Base-by-base conservation (phyloP, 1,140 invertebrate genomes). In the Trichonephila inaurata region DNA sequence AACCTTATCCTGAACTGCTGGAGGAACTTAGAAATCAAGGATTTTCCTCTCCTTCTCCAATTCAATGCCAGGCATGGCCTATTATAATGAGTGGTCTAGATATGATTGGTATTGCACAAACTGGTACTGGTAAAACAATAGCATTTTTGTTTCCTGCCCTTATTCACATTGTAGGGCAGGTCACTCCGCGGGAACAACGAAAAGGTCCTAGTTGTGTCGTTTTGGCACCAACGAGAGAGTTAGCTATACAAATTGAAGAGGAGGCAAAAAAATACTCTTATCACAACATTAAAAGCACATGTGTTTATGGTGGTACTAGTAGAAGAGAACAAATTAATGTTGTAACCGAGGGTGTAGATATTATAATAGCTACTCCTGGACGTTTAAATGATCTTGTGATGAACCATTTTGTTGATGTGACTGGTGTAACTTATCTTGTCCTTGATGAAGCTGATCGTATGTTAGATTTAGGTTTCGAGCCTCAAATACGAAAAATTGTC, bases 71-170 rank as follows among this genome's bases (percentile, higher is more conserved):
- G 95, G 95, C 96, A 95, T 94, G 96, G 96, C 93, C 96, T 95
- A 96, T 96, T 14, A 96, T 96, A 93, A 96, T 96, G 6, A 92
- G 96, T 40, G 96, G 96, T 0, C 96, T 96, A 94, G 95, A 96
- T 18, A 94, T 97, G 72, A 96, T 96, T 88, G 96, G 96, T 24
- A 95, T 97, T 62, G 96, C 96, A 44, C 95, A 96, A 95, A 96
- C 96, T 60, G 96, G 96, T 28, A 99, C 98, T 60, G 98, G 98
- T 94, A 98, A 98, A 96, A 99, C 98, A 0, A 96, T 99, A 64
- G 98, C 98, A 0, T 99, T 99, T 95, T 95, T 99, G 0, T 95
- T 99, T 60, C 98, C 98, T 61, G 98, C 98, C 21, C 96, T 99
- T 77, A 97, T 99, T 94, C 98, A 99, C 95, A 98, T 98, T 87